Percentiles rank a stretch among this genome's conserved stretches.
These are phyloP conservation scores for Irena cyanogastra DNA, from an alignment of 2,113 vertebrate species.

Conservation along the genomic window DNA sequence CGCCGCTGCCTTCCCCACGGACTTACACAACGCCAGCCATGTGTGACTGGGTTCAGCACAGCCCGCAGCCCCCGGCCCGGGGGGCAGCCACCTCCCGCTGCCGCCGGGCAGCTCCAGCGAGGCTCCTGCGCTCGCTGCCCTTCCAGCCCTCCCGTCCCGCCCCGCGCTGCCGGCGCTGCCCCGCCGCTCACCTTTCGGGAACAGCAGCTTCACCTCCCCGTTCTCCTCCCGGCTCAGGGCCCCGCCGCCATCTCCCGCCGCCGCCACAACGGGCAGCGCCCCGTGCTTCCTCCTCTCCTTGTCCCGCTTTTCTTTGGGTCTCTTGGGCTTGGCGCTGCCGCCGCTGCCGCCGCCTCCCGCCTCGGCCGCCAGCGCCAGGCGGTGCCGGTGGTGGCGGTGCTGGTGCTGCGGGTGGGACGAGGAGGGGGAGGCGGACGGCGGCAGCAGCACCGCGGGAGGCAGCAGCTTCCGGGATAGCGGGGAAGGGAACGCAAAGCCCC, in stretches of 20 bases:
- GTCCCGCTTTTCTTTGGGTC: conserved; percentile 82
- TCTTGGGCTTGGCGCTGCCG: conserved; percentile 73
- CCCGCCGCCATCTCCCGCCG: conserved; percentile 55
- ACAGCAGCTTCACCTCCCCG: conserved; percentile 81
- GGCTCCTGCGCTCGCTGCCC: background rate
- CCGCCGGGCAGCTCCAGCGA: background rate
- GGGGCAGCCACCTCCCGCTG: background rate
- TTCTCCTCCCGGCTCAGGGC: conserved; percentile 80
- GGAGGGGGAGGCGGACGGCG: conserved; percentile 36
- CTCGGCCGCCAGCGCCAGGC: background rate
- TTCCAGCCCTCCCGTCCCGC: background rate
- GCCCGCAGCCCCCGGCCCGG: background rate
- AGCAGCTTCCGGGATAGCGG: conserved; percentile 77
- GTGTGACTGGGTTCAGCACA: rapidly evolving
- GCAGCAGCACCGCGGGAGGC: conserved; percentile 59
- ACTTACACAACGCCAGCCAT: background rate
- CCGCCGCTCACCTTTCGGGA: conserved; percentile 78
- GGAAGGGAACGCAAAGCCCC: conserved; percentile 66
- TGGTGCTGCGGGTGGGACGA: conserved; percentile 42
- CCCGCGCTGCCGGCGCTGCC: background rate
- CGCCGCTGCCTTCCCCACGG: background rate
- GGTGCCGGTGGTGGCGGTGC: conserved; percentile 51
- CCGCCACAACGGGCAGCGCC: conserved; percentile 48
- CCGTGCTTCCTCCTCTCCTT: conserved; percentile 76
- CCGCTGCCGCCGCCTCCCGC: background rate